phyloP scores from a whole-genome alignment of 2,113 vertebrate genomes.

The Nerophis lumbriciformis region DNA sequence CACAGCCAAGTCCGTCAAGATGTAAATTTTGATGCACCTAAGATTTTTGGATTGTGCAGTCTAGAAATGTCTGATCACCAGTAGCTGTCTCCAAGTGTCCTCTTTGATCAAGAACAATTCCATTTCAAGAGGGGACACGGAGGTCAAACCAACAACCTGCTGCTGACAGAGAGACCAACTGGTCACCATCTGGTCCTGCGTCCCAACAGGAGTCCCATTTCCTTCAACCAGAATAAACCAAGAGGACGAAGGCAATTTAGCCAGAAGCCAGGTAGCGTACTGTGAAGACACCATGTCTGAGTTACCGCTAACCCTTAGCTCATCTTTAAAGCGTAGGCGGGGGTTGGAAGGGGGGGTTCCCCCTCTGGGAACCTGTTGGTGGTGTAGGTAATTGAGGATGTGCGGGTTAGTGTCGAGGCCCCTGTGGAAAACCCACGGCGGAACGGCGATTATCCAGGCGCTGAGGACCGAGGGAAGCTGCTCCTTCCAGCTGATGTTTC shows the following conservation, averaged over 20 bases:
- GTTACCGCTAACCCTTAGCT: constrained; percentile 2
- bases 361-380: constrained; percentile 20
- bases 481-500: constrained; percentile 38
- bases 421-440: constrained; percentile 27
- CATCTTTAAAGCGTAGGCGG: constrained; percentile 1
- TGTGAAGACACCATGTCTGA: neutral
- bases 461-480: constrained; percentile 25
- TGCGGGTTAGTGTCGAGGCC: constrained; percentile 32
- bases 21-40: no score
- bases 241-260: neutral
- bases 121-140: no score
- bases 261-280: neutral
- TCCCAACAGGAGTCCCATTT: neutral
- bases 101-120: no score
- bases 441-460: constrained; percentile 45
- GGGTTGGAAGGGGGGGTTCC: neutral
- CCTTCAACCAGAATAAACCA: no score
- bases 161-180: neutral
- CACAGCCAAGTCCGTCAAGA: no score
- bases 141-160: no score
- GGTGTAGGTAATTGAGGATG: constrained; percentile 40
- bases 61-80: no score
- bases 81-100: no score
- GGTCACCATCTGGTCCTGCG: neutral
- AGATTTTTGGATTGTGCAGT: no score